These are phyloP conservation scores for Sturnus vulgaris DNA, from an alignment of 2,113 vertebrate species.

Conservation along the genomic window DNA sequence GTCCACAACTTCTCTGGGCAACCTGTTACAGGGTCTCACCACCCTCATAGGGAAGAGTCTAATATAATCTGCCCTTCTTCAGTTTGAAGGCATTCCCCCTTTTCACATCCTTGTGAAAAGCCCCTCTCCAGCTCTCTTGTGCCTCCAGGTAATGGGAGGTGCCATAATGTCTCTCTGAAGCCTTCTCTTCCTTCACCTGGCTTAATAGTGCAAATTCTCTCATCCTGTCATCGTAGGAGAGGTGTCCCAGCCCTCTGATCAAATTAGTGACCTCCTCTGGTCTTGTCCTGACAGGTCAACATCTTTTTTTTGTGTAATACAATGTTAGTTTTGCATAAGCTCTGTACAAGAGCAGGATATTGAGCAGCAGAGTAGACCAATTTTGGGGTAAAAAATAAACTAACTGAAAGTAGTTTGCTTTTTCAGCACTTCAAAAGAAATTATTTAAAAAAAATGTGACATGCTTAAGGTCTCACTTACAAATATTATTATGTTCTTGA, in stretches of 20 bases:
- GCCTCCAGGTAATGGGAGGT: not conserved
- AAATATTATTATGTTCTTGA: not conserved
- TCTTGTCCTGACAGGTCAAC: not conserved
- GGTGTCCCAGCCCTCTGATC: not conserved
- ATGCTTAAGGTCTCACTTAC: not conserved
- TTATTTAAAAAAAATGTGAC: not conserved
- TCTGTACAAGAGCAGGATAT: not conserved
- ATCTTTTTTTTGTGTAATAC: not conserved
- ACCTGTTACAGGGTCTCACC: not conserved
- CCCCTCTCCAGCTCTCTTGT: not conserved
- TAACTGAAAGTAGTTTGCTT: not conserved
- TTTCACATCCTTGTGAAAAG: not conserved
- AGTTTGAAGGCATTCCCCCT: not conserved
- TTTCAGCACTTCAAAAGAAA: constrained; percentile 9
- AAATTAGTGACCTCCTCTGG: not conserved
- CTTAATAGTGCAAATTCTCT: not conserved
- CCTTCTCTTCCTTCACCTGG: not conserved
- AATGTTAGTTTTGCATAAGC: not conserved
- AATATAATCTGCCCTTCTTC: not conserved
- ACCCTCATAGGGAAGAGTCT: not conserved
- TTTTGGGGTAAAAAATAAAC: not conserved
- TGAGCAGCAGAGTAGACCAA: not conserved
- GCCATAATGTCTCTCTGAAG: not conserved
- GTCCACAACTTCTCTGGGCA: not conserved
- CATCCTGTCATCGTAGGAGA: rapidly evolving